Percentiles rank a stretch among this genome's conserved stretches.
These are phyloP conservation scores for Chrysolina haemoptera DNA, from an alignment of 2,888 invertebrate genomes.

Conservation along the genomic window DNA sequence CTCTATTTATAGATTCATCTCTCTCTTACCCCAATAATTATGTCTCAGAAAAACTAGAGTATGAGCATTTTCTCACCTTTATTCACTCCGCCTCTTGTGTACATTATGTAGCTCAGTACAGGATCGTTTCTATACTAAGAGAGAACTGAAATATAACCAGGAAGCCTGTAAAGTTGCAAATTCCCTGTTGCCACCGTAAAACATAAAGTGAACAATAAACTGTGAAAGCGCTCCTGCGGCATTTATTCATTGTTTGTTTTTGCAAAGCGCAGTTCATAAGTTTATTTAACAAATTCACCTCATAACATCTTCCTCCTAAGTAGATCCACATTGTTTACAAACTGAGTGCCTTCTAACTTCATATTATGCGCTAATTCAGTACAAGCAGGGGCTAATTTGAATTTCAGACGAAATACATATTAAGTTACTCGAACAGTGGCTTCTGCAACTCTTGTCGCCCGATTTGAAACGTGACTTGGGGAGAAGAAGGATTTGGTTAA, in stretches of 20 bases:
- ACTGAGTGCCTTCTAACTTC: conserved; percentile 19
- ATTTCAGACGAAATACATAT: conserved; percentile 22
- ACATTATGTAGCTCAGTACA: too few relatives aligned
- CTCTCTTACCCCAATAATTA: too few relatives aligned
- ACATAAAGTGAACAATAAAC: not conserved
- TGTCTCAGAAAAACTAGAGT: too few relatives aligned
- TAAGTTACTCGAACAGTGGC: conserved; percentile 10
- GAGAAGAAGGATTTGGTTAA: conserved; percentile 5
- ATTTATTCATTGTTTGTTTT: conserved; percentile 24
- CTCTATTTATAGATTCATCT: too few relatives aligned
- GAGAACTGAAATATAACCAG: not conserved
- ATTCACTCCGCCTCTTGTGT: too few relatives aligned
- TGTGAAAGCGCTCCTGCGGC: conserved; percentile 1
- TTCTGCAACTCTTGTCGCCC: conserved; percentile 3
- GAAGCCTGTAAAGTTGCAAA: not conserved
- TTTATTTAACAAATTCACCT: conserved; percentile 26
- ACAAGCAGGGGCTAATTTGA: conserved; percentile 20
- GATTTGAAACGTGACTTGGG: conserved; percentile 4
- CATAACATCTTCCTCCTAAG: conserved; percentile 1
- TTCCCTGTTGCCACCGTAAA: not conserved
- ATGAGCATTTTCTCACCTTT: too few relatives aligned
- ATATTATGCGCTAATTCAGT: conserved; percentile 22
- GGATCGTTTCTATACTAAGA: not conserved
- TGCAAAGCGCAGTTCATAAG: conserved; percentile 9
- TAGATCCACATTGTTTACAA: conserved; percentile 24